Evolutionary conservation across 2,113 vertebrate species (phyloP), one percentile per base, ranked within the genome.

Genomic region (Semnornis frantzii): DNA sequence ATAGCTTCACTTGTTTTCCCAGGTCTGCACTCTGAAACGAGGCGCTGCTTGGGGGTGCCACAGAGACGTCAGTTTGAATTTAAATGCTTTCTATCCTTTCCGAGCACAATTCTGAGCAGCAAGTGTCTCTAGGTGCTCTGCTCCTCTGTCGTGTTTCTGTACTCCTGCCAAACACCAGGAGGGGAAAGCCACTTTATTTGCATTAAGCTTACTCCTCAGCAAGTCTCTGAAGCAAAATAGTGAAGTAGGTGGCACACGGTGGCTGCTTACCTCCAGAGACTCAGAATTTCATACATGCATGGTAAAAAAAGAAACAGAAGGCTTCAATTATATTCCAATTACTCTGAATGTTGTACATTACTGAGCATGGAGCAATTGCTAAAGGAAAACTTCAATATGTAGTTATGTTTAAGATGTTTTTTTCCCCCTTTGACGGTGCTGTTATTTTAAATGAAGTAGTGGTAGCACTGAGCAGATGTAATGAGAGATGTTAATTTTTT

Each of bases 71-170:
- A 2, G 80, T 95, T 79, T 70, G 81, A 82, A 85, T 92, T 66
- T 77, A 93, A 87, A 80, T 71, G 48, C 48, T 75, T 78, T 54
- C 59, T 80, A 42, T 87, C 94, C 89, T 90, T 95, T 78, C 76
- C 4, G 5, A 92, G 68, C 75, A 81, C 65, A 39, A 63, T 58
- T 82, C 89, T 89, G 46, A 87, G 71, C 59, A 80, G 28, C 0
- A 0, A 10, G 2, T 34, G 33, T 70, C 64, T 92, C n/a, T 24
- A 8, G 65, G n/a, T 94, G 18, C 23, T 63, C 31, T 83, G 57
- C 27, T 69, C 31, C 77, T 58, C 82, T 42, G 16, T 19, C 88
- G 57, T 23, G 10, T 55, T 75, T 64, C 82, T 64, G 4, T 34
- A 54, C 27, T 54, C 44, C 37, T 72, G 60, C 60, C 31, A 91